Percentiles rank a stretch among this genome's conserved stretches.
Evolutionary conservation across 2,113 vertebrate genomes (phyloP).

Genomic region (Pao palembangensis): DNA sequence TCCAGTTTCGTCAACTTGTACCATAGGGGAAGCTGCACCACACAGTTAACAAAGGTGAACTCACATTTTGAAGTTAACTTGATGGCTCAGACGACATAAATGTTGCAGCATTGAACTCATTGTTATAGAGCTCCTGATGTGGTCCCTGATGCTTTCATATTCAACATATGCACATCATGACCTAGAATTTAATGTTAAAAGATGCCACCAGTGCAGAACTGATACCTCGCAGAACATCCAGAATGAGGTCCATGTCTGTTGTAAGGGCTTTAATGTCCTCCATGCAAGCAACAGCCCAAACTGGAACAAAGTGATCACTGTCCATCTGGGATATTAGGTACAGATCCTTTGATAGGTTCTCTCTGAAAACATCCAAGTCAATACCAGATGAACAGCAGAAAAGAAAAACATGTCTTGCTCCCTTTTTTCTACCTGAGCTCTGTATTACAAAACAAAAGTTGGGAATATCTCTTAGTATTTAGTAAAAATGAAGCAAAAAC

Average conservation of each 20-base stretch:
- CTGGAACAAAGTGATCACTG: conserved; percentile 93
- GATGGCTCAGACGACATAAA: too few species aligned
- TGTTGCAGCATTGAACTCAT: too few species aligned
- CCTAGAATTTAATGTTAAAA: too few species aligned
- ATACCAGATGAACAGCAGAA: background rate
- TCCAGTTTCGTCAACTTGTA: conserved; percentile 94
- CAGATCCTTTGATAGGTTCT: conserved; percentile 95
- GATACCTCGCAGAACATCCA: conserved; percentile 84
- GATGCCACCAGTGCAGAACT: background rate
- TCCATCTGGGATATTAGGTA: conserved; percentile 99
- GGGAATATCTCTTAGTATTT: background rate
- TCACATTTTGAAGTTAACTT: too few species aligned
- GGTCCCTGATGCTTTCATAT: too few species aligned
- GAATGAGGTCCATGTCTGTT: conserved; percentile 88
- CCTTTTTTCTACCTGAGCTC: background rate
- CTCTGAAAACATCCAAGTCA: conserved; percentile 69
- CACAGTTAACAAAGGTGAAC: background rate
- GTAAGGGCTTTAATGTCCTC: conserved; percentile 95
- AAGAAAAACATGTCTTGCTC: background rate
- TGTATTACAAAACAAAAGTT: background rate
- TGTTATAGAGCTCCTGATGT: too few species aligned
- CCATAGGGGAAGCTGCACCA: conserved; percentile 85
- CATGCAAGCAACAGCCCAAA: conserved; percentile 97
- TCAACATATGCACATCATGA: too few species aligned
- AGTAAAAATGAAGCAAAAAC: background rate